Evolutionary conservation across 1,140 invertebrate species (phyloP).

Genomic region (Drosophila ambigua): DNA sequence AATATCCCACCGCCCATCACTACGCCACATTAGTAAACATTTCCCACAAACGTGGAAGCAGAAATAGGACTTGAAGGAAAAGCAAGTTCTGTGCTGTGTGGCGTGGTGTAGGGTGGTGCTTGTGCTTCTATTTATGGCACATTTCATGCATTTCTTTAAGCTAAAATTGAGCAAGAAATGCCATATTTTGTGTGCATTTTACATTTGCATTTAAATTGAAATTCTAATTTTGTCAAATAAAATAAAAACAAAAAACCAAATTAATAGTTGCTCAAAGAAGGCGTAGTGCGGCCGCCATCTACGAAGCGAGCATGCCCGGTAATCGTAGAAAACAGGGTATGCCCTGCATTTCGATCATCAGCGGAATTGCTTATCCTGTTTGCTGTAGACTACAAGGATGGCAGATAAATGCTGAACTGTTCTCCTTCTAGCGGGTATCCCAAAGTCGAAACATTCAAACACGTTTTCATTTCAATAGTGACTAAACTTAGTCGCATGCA

Average conservation of each 20-base stretch:
- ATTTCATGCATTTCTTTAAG: conserved; percentile 27
- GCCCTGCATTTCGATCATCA: no score
- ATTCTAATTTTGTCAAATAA: conserved; percentile 32
- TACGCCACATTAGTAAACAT: conserved; percentile 25
- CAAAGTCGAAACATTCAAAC: conserved; percentile 32
- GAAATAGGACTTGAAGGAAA: not conserved
- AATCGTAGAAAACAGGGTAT: no score
- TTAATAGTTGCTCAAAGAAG: no score
- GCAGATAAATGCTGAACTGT: conserved; percentile 54
- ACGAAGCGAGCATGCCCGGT: no score
- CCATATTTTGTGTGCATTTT: conserved; percentile 21
- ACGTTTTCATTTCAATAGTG: conserved; percentile 70
- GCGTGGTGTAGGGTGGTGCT: not conserved
- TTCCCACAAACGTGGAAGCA: conserved; percentile 8
- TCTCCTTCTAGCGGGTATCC: conserved; percentile 32
- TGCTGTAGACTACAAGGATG: conserved; percentile 2
- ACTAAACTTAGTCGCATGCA: conserved; percentile 65
- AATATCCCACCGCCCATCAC: conserved; percentile 31
- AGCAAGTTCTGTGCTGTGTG: not conserved
- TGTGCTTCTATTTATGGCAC: conserved; percentile 26
- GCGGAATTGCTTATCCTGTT: no score
- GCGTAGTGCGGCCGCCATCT: no score
- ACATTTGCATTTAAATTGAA: conserved; percentile 79
- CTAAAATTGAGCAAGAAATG: conserved; percentile 19
- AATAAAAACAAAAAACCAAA: not conserved